A percentile compares a stretch with the other conserved stretches of the same genome.
These are phyloP conservation scores for Rotaria macrura DNA, from an alignment of 2,888 invertebrate genomes.

Conservation along the genomic window DNA sequence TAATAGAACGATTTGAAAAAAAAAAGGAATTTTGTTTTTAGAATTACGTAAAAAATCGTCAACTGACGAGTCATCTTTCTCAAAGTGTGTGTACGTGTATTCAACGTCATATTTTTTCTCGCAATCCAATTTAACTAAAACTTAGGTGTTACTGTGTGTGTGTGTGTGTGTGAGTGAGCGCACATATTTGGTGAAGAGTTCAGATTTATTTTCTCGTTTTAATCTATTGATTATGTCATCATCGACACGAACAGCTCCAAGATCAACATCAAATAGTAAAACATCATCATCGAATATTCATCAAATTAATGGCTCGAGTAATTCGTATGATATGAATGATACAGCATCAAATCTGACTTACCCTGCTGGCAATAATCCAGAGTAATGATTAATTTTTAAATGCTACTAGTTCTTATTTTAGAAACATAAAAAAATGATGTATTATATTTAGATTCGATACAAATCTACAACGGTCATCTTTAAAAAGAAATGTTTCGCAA, in stretches of 20 bases:
- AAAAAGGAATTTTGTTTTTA: not conserved
- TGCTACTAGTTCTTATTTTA: too few species aligned
- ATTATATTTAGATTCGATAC: not conserved
- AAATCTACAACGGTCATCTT: not conserved
- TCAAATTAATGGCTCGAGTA: not conserved
- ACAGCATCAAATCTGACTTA: not conserved
- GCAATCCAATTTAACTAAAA: not conserved
- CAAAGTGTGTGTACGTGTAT: not conserved
- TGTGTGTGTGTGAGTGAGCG: not conserved
- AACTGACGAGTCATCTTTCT: not conserved
- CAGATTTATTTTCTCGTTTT: not conserved
- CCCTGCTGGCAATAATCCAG: not conserved
- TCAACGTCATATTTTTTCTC: not conserved
- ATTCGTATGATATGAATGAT: not conserved
- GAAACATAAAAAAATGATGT: not conserved
- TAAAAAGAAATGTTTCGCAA: not conserved
- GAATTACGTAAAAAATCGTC: not conserved
- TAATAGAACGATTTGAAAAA: too few species aligned
- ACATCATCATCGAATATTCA: not conserved
- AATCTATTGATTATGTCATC: not conserved
- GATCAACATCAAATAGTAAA: conserved; percentile 1
- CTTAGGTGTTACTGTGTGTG: too few species aligned
- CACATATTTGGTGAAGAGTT: not conserved
- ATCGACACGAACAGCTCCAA: not conserved
- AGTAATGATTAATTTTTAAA: not conserved